Percentiles rank a stretch among this genome's conserved stretches.
Conservation (phyloP, 2,797 vertebrate genomes). For the Chelonia mydas region DNA sequence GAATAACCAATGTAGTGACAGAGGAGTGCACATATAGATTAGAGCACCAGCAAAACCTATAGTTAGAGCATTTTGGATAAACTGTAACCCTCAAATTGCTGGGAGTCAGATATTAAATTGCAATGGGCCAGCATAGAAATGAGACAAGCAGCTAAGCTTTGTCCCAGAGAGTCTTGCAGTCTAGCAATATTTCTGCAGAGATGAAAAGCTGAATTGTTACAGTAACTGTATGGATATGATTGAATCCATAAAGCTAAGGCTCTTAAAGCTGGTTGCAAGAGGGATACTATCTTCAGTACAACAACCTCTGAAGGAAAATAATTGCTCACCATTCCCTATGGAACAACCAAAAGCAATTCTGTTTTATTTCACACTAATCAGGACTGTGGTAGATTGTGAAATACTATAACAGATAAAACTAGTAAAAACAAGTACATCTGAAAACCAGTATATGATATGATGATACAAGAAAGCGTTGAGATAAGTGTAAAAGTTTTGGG, state of each 20-base stretch:
- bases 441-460: conserved; percentile 13
- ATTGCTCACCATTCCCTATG: not conserved
- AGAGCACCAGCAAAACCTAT: not conserved
- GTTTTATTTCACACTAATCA: not conserved
- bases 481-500: not conserved
- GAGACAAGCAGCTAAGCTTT: not conserved
- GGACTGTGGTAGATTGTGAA: not conserved
- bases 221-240: not conserved
- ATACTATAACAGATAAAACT: not conserved
- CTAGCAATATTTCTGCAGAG: not conserved
- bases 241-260: not conserved
- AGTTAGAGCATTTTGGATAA: not conserved
- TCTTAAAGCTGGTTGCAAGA: not conserved
- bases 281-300: not conserved
- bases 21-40: not conserved
- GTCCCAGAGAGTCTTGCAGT: not conserved
- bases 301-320: not conserved
- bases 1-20: not conserved
- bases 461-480: not conserved
- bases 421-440: conserved; percentile 14
- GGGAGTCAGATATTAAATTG: not conserved
- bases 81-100: not conserved
- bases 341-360: not conserved
- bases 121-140: not conserved
- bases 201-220: not conserved